phyloP scores from a whole-genome alignment of 64 coral and sea anemone species.

The Cladopsammia gracilis region DNA sequence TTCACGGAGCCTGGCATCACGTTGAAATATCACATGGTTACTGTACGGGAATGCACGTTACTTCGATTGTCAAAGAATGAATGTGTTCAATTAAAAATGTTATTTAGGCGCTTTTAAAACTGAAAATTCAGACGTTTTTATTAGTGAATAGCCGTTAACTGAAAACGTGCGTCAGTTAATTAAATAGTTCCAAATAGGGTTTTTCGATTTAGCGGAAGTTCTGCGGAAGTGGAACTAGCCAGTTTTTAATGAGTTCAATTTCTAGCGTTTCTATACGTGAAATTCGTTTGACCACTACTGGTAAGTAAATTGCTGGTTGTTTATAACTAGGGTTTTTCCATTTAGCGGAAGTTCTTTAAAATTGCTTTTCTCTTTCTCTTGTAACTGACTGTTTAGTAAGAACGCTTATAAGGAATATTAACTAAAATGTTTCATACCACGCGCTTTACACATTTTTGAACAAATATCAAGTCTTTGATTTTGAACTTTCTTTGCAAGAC shows the following conservation, averaged over 20 bases:
- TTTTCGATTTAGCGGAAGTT: conserved; percentile 20
- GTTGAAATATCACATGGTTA: no score
- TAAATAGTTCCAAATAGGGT: not conserved
- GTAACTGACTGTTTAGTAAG: no score
- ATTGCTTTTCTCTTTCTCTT: no score
- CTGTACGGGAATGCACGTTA: no score
- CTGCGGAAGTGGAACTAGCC: not conserved
- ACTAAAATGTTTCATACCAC: not conserved
- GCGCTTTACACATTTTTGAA: not conserved
- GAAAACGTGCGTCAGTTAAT: no score
- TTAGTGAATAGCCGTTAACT: no score
- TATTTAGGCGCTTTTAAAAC: no score
- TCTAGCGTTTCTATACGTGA: conserved; percentile 20
- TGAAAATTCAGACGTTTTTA: no score
- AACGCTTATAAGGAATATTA: no score
- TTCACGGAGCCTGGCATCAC: no score
- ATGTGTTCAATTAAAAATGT: no score
- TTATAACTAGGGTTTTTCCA: conserved; percentile 10
- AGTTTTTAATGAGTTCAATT: conserved; percentile 2
- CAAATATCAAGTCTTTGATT: not conserved
- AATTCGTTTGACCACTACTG: conserved; percentile 9
- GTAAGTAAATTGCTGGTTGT: conserved; percentile 28
- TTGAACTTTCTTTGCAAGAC: not conserved
- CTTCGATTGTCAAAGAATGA: no score
- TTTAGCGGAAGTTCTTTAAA: not conserved